Conservation (phyloP, 2,113 vertebrate genomes). For the Thryonomys swinderianus region DNA sequence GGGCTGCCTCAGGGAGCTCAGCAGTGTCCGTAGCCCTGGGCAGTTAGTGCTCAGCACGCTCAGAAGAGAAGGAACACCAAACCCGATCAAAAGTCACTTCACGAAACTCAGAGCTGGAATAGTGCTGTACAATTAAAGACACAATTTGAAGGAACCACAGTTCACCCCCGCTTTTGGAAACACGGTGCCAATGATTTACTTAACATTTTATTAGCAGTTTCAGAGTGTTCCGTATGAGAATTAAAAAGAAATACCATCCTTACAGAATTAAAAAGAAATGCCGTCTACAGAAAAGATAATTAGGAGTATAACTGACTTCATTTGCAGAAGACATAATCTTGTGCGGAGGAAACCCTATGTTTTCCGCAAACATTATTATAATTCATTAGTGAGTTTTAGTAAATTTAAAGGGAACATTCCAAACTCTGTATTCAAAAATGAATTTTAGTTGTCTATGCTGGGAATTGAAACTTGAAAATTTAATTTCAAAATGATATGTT, state of each 20-base stretch:
- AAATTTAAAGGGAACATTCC: not conserved
- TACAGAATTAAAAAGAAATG: not conserved
- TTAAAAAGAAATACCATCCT: not conserved
- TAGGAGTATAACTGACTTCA: not conserved
- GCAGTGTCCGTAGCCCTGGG: too few relatives aligned
- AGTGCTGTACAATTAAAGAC: not conserved
- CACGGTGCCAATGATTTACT: not conserved
- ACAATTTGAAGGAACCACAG: too few relatives aligned
- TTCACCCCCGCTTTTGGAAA: not conserved
- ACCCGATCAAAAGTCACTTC: too few relatives aligned
- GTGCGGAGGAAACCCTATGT: not conserved
- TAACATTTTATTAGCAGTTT: not conserved
- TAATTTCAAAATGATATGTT: not conserved
- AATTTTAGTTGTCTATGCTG: not conserved
- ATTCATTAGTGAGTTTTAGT: not conserved
- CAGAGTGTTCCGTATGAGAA: not conserved
- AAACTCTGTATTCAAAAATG: not conserved
- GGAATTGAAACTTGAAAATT: not conserved
- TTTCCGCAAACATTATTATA: not conserved
- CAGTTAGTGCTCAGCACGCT: not conserved
- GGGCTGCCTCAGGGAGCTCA: too few relatives aligned
- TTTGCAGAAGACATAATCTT: not conserved
- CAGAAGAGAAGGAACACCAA: too few relatives aligned
- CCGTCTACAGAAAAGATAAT: not conserved
- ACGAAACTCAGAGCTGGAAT: not conserved